phyloP scores from a whole-genome alignment of 2,113 vertebrate species.

The Cichladusa arquata region DNA sequence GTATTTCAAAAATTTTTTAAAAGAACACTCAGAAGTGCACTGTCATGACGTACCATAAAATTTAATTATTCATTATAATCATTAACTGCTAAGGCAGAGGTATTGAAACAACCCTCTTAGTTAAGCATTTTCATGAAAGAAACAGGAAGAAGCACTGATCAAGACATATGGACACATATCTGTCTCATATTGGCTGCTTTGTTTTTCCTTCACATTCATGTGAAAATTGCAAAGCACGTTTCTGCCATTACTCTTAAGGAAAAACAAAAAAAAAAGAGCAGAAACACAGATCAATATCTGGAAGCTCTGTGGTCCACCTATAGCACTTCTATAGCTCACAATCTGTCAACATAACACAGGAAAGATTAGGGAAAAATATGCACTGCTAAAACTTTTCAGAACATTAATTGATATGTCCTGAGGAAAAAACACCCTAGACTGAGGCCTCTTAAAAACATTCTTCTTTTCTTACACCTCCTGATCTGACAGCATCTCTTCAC shows the following conservation, averaged over 20 bases:
- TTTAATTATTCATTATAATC: neutral
- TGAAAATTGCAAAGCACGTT: neutral
- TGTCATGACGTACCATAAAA: neutral
- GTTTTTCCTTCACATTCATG: neutral
- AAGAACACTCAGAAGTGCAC: neutral
- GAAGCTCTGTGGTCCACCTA: neutral
- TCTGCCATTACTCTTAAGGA: neutral
- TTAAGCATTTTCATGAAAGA: neutral
- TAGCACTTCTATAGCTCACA: neutral
- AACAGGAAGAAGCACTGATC: neutral
- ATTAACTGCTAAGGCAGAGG: neutral
- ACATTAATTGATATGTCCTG: neutral
- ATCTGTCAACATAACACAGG: neutral
- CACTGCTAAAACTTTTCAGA: neutral
- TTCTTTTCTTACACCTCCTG: neutral
- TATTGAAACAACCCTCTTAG: neutral
- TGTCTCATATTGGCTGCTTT: neutral
- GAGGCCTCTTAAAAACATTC: neutral
- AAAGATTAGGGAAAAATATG: neutral
- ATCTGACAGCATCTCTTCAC: neutral
- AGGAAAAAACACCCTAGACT: neutral
- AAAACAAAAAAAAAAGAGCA: neutral
- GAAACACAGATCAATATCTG: neutral
- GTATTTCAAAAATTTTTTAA: neutral
- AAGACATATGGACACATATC: neutral